Evolutionary conservation across 2,888 invertebrate genomes (phyloP).

Genomic region (Rotaria socialis): DNA sequence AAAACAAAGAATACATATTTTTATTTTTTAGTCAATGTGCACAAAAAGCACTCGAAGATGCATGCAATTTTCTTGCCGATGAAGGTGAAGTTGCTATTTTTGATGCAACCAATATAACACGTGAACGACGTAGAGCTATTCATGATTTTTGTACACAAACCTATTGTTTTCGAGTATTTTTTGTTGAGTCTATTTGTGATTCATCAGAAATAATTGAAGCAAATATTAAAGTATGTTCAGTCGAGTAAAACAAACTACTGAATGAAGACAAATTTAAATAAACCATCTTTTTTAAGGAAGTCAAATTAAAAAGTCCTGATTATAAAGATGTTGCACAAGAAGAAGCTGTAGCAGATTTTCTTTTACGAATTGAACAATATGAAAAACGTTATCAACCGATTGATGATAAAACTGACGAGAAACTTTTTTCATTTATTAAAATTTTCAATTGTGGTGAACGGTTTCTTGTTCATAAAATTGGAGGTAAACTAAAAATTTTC

Average conservation of each 20-base stretch:
- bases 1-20: neutral
- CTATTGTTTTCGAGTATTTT: constrained; percentile 89
- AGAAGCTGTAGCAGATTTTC: constrained; percentile 78
- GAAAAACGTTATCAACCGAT: constrained; percentile 84
- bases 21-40: constrained; percentile 66
- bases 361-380: constrained; percentile 89
- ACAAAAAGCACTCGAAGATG: constrained; percentile 84
- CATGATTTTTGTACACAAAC: constrained; percentile 67
- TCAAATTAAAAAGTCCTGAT: constrained; percentile 95
- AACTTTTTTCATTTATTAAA: constrained; percentile 75
- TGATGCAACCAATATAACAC: constrained; percentile 96
- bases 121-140: constrained; percentile 79
- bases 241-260: too few species aligned
- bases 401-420: constrained; percentile 75
- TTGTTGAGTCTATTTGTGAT: constrained; percentile 94
- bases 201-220: constrained; percentile 92
- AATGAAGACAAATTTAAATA: neutral
- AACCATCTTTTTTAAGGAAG: constrained; percentile 63
- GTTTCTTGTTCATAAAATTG: constrained; percentile 62
- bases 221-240: constrained; percentile 70
- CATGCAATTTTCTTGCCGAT: constrained; percentile 74
- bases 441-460: constrained; percentile 68
- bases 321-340: constrained; percentile 89
- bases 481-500: constrained; percentile 50
- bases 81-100: constrained; percentile 66